Evolutionary conservation across 2,888 invertebrate species (phyloP), one percentile per base, ranked within the genome.

Genomic region (Standfussiana lucernea): DNA sequence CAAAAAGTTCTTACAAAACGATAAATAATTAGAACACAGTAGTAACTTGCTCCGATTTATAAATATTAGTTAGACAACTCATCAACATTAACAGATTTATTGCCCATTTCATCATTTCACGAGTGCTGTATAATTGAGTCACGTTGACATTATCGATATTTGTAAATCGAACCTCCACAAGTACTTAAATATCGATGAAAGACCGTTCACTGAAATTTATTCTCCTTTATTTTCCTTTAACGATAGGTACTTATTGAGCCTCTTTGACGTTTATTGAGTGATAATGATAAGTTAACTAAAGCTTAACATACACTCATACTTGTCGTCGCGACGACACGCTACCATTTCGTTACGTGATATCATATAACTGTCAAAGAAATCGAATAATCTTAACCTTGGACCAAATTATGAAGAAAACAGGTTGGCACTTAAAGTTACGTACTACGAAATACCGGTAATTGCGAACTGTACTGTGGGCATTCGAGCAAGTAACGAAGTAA

Each of bases 401-500:
- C 88, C 72, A 73, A 74, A 83, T 88, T 69, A 68, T 82, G 67
- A 71, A 79, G 77, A 80, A 83, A 88, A 85, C 84, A 73, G 80
- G 83, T 85, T 80, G 47, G 5, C 81, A 75, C 67, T 84, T 86
- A 80, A 61, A 62, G 75, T 84, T 78, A 75, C 75, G 77, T 76
- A 67, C 56, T 45, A 61, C 32, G 61, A 72, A 69, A 75, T 77
- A 79, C 81, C 35, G 71, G 75, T 75, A 84, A 76, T 79, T 77
- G 56, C 64, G 61, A 65, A 64, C 70, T 71, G 40, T n/a, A 64
- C 70, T 71, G 40, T n/a, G 47, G 45, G 28, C 53, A 37, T 71
- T 42, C 32, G 53, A 56, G 21, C 47, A 37, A 71, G 69, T 73
- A 56, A 62, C 37, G 77, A 64, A 72, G 72, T 56, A 86, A 84